A percentile compares a stretch with the other conserved stretches of the same genome.
Evolutionary conservation across 2,797 vertebrate species (phyloP).

Genomic region (Oreortyx pictus): DNA sequence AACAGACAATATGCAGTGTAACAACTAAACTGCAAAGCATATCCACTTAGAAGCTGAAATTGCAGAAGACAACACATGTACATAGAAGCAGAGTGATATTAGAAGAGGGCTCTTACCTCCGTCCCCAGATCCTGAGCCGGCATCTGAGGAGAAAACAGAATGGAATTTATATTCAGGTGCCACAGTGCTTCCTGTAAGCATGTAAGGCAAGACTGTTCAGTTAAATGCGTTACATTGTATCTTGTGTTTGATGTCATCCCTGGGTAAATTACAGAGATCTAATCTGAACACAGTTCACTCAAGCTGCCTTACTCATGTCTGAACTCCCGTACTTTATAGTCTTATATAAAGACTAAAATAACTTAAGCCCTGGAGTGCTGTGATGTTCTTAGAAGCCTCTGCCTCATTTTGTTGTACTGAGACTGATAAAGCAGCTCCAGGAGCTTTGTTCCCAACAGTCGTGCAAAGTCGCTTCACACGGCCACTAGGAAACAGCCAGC

Average conservation of each 20-base stretch:
- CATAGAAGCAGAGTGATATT: background rate
- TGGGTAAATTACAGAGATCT: constrained; percentile 54
- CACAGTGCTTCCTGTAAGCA: background rate
- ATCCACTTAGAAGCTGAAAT: background rate
- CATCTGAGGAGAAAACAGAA: constrained; percentile 86
- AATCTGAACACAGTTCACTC: constrained; percentile 28
- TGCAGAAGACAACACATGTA: background rate
- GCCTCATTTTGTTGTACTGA: background rate
- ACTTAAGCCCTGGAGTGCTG: background rate
- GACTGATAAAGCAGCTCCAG: background rate
- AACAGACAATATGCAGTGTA: background rate
- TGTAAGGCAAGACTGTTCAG: constrained; percentile 6
- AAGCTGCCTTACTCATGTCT: background rate
- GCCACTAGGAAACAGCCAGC: background rate
- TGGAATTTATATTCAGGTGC: constrained; percentile 23
- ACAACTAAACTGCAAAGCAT: constrained; percentile 1
- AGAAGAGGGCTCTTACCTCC: constrained; percentile 87
- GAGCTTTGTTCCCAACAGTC: background rate
- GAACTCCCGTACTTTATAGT: constrained; percentile 27
- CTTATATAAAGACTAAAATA: background rate
- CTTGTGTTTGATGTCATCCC: constrained; percentile 18
- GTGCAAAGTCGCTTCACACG: background rate
- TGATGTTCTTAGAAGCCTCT: background rate
- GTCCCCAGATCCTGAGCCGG: constrained; percentile 96
- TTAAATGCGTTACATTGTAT: background rate